Conservation (phyloP, 1,140 invertebrate species). For the Hyles euphorbiae region DNA sequence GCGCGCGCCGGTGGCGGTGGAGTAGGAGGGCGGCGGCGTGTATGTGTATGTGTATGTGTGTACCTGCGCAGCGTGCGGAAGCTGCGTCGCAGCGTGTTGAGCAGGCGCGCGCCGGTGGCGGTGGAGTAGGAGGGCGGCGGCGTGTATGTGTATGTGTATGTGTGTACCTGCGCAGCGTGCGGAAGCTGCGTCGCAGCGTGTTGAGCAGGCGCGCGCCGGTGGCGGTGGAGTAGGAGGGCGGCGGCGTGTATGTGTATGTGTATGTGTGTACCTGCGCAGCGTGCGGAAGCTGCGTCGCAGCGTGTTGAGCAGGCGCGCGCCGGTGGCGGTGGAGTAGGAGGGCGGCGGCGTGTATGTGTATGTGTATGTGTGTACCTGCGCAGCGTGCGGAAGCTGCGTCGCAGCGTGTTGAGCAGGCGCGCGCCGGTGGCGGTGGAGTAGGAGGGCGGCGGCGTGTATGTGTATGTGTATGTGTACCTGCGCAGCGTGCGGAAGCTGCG, state of each 20-base stretch:
- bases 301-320: constrained; percentile 87
- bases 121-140: constrained; percentile 94
- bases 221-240: constrained; percentile 93
- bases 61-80: constrained; percentile 78
- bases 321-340: constrained; percentile 93
- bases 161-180: constrained; percentile 72
- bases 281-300: constrained; percentile 87
- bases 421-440: constrained; percentile 94
- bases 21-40: constrained; percentile 93
- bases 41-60: too few species aligned
- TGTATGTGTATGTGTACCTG: too few species aligned
- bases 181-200: constrained; percentile 87
- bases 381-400: constrained; percentile 84
- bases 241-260: constrained; percentile 96
- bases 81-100: constrained; percentile 87
- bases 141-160: too few species aligned
- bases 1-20: constrained; percentile 91
- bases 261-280: constrained; percentile 39
- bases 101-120: constrained; percentile 89
- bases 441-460: constrained; percentile 92
- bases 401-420: constrained; percentile 84
- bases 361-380: constrained; percentile 38
- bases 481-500: constrained; percentile 82
- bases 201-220: constrained; percentile 89
- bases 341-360: constrained; percentile 96